Evolutionary conservation across 2,797 vertebrate species (phyloP).

Genomic region (Gallinago solitaria): DNA sequence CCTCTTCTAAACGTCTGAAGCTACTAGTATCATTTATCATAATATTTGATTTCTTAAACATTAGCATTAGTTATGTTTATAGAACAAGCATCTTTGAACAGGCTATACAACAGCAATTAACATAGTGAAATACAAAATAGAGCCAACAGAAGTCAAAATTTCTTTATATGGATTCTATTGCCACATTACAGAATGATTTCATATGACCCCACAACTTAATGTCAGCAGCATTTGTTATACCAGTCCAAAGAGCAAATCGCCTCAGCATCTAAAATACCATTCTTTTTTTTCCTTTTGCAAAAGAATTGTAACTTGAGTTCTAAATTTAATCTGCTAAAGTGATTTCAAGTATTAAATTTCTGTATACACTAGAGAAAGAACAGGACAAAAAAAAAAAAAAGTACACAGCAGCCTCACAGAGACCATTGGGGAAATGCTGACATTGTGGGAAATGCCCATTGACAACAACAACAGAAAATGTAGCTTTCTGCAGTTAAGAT

Average conservation of each 20-base stretch:
- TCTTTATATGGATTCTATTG: not conserved
- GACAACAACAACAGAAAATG: not conserved
- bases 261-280: not conserved
- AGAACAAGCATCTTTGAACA: not conserved
- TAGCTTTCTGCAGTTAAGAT: not conserved
- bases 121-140: not conserved
- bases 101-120: not conserved
- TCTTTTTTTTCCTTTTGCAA: not conserved
- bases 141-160: not conserved
- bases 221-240: not conserved
- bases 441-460: too few relatives aligned
- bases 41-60: not conserved
- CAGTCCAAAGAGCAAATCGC: not conserved
- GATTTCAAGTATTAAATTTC: conserved; percentile 52
- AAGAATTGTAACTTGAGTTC: not conserved
- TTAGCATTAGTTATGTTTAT: not conserved
- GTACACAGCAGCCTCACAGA: not conserved
- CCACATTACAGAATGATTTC: not conserved
- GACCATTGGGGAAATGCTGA: not conserved
- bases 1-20: not conserved
- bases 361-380: not conserved
- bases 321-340: conserved; percentile 38
- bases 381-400: not conserved
- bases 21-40: not conserved
- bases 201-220: not conserved